These are phyloP conservation scores for Paedocypris micromegethes DNA, from an alignment of 2,797 vertebrate genomes.

Conservation along the genomic window DNA sequence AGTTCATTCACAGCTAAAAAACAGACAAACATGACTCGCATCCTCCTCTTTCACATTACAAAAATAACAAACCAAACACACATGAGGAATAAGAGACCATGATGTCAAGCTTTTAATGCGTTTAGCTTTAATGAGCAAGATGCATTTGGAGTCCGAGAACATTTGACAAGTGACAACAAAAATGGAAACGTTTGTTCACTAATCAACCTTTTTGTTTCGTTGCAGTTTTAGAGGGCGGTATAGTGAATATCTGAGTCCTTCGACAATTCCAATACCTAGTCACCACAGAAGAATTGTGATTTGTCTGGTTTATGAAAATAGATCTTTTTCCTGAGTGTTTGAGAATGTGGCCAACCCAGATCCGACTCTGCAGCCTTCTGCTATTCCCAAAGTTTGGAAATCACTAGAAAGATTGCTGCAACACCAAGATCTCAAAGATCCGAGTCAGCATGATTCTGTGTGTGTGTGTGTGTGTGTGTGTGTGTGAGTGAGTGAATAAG, in stretches of 20 bases:
- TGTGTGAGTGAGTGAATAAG: slow-evolving; percentile 32
- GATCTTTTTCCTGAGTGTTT: slow-evolving; percentile 70
- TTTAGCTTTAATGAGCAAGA: slow-evolving; percentile 29
- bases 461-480: slow-evolving; percentile 33
- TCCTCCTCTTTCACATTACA: slow-evolving; percentile 40
- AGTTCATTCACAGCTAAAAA: slow-evolving; percentile 13
- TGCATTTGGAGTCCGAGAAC: slow-evolving; percentile 29
- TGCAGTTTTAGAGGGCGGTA: slow-evolving; percentile 63
- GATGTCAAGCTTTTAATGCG: slow-evolving; percentile 34
- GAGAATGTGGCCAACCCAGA: slow-evolving; percentile 53
- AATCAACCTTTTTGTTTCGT: slow-evolving; percentile 25
- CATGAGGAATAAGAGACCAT: slow-evolving; percentile 37
- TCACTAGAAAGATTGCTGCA: slow-evolving; percentile 17
- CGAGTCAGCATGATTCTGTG: slow-evolving; percentile 40
- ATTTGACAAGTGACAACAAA: slow-evolving; percentile 29
- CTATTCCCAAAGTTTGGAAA: slow-evolving; percentile 13
- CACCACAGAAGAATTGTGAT: slow-evolving; percentile 55
- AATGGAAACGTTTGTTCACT: slow-evolving; percentile 15
- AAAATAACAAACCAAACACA: slow-evolving; percentile 41
- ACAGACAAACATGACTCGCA: slow-evolving; percentile 43
- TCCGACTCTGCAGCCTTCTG: slow-evolving; percentile 18
- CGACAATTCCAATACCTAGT: slow-evolving; percentile 54
- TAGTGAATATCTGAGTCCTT: slow-evolving; percentile 68
- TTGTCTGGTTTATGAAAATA: slow-evolving; percentile 73
- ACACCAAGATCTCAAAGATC: slow-evolving; percentile 31